phyloP scores from a whole-genome alignment of 2,888 invertebrate species.

The Dinocampus coccinellae region DNA sequence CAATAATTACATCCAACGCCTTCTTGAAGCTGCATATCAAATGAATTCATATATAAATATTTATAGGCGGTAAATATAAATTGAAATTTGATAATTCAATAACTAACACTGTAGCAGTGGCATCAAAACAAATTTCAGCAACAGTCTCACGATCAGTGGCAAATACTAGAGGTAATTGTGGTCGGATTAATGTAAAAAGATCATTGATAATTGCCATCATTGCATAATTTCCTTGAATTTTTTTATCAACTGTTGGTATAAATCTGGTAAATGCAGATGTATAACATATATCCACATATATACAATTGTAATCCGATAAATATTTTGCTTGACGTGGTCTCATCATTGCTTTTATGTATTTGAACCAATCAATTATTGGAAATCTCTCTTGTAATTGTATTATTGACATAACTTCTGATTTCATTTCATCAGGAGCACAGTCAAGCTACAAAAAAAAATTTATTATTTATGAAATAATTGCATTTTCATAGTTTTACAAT shows the following conservation, averaged over 20 bases:
- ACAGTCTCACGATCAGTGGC: slow-evolving; percentile 32
- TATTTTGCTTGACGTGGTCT: slow-evolving; percentile 42
- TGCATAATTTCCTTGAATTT: slow-evolving; percentile 47
- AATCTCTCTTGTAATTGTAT: slow-evolving; percentile 40
- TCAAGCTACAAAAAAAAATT: slow-evolving; percentile 1
- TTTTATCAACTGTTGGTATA: slow-evolving; percentile 41
- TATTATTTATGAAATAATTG: background rate
- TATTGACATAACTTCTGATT: slow-evolving; percentile 41
- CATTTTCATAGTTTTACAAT: background rate
- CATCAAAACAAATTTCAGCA: slow-evolving; percentile 45
- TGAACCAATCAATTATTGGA: slow-evolving; percentile 48
- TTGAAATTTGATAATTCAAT: background rate
- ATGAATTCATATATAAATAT: background rate
- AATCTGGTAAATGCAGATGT: slow-evolving; percentile 39
- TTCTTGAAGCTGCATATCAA: slow-evolving; percentile 40
- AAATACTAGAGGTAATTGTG: slow-evolving; percentile 41
- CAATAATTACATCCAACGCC: slow-evolving; percentile 42
- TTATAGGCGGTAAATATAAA: background rate
- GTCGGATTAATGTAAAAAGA: slow-evolving; percentile 41
- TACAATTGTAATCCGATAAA: slow-evolving; percentile 44
- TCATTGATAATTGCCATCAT: slow-evolving; percentile 46
- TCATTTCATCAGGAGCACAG: background rate
- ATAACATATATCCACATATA: slow-evolving; percentile 42
- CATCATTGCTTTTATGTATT: slow-evolving; percentile 45
- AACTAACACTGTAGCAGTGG: slow-evolving; percentile 41